Evolutionary conservation across 2,888 invertebrate species (phyloP).

Genomic region (Cheilosia grossa): DNA sequence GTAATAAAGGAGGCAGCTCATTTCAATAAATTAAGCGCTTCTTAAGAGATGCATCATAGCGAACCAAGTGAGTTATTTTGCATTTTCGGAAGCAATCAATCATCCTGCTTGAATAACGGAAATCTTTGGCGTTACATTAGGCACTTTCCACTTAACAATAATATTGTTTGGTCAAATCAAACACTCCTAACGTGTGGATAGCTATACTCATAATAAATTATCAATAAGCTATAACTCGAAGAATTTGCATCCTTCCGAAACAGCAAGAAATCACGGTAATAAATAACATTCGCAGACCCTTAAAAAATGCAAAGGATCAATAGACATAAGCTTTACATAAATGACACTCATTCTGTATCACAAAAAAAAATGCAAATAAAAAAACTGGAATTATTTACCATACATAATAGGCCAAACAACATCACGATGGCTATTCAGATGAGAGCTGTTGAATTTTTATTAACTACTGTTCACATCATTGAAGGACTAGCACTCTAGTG

Average conservation of each 20-base stretch:
- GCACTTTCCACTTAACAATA: not conserved
- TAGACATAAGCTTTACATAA: conserved; percentile 43
- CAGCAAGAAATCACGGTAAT: conserved; percentile 45
- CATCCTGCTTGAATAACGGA: not conserved
- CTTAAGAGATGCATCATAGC: not conserved
- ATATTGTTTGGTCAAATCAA: not conserved
- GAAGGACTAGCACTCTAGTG: conserved; percentile 64
- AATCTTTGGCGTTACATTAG: too few relatives aligned
- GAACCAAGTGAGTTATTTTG: not conserved
- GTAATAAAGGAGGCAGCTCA: not conserved
- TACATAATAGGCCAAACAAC: conserved; percentile 73
- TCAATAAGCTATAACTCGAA: conserved; percentile 24
- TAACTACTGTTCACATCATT: conserved; percentile 73
- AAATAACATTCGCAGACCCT: conserved; percentile 59
- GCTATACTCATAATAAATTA: conserved; percentile 53
- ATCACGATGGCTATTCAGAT: conserved; percentile 71
- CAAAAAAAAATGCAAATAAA: conserved; percentile 26
- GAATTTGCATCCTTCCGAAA: conserved; percentile 55
- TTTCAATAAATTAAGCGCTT: conserved; percentile 19
- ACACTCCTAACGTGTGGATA: conserved; percentile 2
- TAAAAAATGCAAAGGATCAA: conserved; percentile 51
- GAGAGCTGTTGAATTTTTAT: conserved; percentile 75
- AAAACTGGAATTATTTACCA: conserved; percentile 70
- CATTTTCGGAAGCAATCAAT: not conserved
- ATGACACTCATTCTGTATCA: conserved; percentile 25